Evolutionary conservation across 2,888 invertebrate species (phyloP).

Genomic region (Ochlodes sylvanus): DNA sequence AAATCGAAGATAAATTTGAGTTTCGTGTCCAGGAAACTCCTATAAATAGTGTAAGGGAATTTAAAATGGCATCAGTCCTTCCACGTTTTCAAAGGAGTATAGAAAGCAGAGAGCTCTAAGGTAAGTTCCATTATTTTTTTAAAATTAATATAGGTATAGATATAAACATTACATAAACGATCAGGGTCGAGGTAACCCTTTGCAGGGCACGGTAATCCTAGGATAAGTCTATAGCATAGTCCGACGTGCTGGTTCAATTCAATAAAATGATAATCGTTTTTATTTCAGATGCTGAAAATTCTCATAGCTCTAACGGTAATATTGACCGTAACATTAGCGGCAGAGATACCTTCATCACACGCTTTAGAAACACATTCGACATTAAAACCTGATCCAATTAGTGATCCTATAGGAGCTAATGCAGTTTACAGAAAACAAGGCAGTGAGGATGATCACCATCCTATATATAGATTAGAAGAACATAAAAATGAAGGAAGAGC

Average conservation of each 20-base stretch:
- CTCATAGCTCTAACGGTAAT: constrained; percentile 52
- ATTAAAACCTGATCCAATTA: constrained; percentile 56
- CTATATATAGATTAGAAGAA: constrained; percentile 66
- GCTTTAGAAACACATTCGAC: constrained; percentile 57
- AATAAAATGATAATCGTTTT: no score
- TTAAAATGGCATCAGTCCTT: constrained; percentile 53
- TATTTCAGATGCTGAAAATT: constrained; percentile 67
- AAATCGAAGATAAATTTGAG: constrained; percentile 20
- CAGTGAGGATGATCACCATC: constrained; percentile 56
- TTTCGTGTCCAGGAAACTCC: constrained; percentile 42
- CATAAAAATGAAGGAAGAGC: constrained; percentile 60
- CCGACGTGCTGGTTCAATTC: no score
- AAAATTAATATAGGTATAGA: no score
- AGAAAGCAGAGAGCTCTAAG: constrained; percentile 43
- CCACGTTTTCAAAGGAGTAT: constrained; percentile 42
- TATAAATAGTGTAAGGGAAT: constrained; percentile 62
- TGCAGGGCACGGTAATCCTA: no score
- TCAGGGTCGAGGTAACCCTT: no score
- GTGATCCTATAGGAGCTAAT: constrained; percentile 55
- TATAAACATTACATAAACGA: no score
- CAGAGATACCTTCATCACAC: constrained; percentile 63
- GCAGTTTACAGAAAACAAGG: constrained; percentile 56
- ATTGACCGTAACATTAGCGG: constrained; percentile 52
- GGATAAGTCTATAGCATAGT: no score
- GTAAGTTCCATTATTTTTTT: constrained; percentile 53